Evolutionary conservation across 2,797 vertebrate genomes (phyloP).

Genomic region (Heliangelus exortis): DNA sequence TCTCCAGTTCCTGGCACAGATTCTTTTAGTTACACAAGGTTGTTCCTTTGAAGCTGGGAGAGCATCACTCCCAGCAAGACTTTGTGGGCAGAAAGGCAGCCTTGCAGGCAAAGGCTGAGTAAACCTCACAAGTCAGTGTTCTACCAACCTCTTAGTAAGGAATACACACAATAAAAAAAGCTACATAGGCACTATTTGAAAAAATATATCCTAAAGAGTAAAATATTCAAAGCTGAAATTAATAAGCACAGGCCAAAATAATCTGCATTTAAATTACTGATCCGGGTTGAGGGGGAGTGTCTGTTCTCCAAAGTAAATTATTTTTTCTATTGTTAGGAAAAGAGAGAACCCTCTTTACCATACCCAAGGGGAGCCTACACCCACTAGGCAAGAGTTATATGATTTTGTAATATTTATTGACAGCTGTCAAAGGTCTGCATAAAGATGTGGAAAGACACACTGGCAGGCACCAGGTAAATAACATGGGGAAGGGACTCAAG

Average conservation of each 20-base stretch:
- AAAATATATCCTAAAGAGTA: not conserved
- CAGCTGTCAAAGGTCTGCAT: not conserved
- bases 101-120: not conserved
- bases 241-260: not conserved
- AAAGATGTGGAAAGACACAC: not conserved
- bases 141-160: fast-evolving
- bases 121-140: not conserved
- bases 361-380: not conserved
- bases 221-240: not conserved
- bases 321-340: not conserved
- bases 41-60: not conserved
- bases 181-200: fast-evolving
- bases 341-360: not conserved
- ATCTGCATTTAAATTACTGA: not conserved
- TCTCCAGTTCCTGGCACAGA: not conserved
- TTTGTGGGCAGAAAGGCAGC: not conserved
- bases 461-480: not conserved
- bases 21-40: not conserved
- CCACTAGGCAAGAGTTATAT: not conserved
- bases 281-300: not conserved
- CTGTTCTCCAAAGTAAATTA: not conserved
- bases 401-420: not conserved
- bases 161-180: not conserved
- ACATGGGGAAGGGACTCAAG: slow-evolving; percentile 2
- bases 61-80: not conserved